Evolutionary conservation across 2,888 invertebrate genomes (phyloP), one percentile per base, ranked within the genome.

Genomic region (Chrysodeixis includens): DNA sequence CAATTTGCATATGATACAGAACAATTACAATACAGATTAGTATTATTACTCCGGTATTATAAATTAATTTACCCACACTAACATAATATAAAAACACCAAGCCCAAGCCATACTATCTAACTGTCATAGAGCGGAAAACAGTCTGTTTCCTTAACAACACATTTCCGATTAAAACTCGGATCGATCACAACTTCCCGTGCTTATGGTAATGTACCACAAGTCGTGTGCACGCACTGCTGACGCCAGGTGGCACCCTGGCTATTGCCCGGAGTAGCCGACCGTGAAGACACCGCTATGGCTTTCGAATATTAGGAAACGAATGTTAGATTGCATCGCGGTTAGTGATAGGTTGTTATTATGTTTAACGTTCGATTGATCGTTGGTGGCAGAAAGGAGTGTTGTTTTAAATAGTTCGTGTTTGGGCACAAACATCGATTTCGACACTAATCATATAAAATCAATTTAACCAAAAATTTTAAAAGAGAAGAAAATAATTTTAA

Each of bases 261-360:
- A 88, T 78, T 82, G 85, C 72, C 69, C 79, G 71, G 71, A 66
- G 81, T 76, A 90, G 75, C 88, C 85, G 76, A 88, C 88, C 91
- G 86, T 92, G 85, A 87, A 89, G 67, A 80, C 56, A 68, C 73
- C 83, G 83, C 86, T 84, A 90, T 86, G 91, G 92, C 90, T 92
- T 92, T 88, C 86, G 83, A 86, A 66, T 83, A 82, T 84, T 84
- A 85, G 82, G 76, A 78, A 77, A 81, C 71, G 74, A 73, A 73
- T 73, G 78, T 65, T 58, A 66, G 56, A 80, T 79, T 71, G 9
- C 35, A 40, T 79, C 68, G 64, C 46, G 75, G 77, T 71, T 62
- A 52, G 26, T 49, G 54, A 59, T 30, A 20, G 20, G 20, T 26
- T 40, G 35, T 35, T 40, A 40, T 65, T 62, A 62, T 51, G 30